A percentile compares a stretch with the other conserved stretches of the same genome.
These are phyloP conservation scores for Thalassarche chlororhynchos DNA, from an alignment of 2,113 vertebrate species.

Conservation along the genomic window DNA sequence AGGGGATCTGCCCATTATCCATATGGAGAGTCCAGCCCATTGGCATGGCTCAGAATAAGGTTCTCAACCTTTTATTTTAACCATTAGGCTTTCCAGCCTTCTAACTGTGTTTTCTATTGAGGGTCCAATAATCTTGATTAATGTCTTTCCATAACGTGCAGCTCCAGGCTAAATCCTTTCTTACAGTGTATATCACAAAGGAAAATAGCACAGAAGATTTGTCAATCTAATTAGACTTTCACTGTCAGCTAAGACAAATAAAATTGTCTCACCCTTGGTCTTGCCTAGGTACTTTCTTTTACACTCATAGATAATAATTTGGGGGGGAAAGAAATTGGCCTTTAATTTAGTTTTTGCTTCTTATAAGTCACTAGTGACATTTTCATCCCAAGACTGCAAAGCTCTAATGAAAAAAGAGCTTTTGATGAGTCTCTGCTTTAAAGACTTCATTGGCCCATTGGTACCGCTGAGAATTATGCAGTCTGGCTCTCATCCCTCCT, in stretches of 20 bases:
- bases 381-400: slow-evolving; percentile 48
- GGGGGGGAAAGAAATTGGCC: slow-evolving; percentile 31
- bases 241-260: slow-evolving; percentile 70
- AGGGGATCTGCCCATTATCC: not conserved
- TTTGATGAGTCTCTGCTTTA: slow-evolving; percentile 25
- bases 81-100: slow-evolving; percentile 30
- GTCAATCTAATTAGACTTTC: slow-evolving; percentile 78
- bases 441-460: not conserved
- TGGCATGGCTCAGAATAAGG: not conserved
- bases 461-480: not conserved
- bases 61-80: slow-evolving; percentile 23
- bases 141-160: slow-evolving; percentile 61
- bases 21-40: not conserved
- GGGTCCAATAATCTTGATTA: slow-evolving; percentile 74
- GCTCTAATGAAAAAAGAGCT: slow-evolving; percentile 8
- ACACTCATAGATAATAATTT: slow-evolving; percentile 61
- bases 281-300: slow-evolving; percentile 59
- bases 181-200: slow-evolving; percentile 60
- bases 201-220: slow-evolving; percentile 68
- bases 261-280: slow-evolving; percentile 54
- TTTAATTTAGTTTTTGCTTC: slow-evolving; percentile 66
- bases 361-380: slow-evolving; percentile 61
- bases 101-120: slow-evolving; percentile 59
- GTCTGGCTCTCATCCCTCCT: not conserved
- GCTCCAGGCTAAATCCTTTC: slow-evolving; percentile 62